Conservation (phyloP, 1,140 invertebrate species). For the Copidosoma floridanum region DNA sequence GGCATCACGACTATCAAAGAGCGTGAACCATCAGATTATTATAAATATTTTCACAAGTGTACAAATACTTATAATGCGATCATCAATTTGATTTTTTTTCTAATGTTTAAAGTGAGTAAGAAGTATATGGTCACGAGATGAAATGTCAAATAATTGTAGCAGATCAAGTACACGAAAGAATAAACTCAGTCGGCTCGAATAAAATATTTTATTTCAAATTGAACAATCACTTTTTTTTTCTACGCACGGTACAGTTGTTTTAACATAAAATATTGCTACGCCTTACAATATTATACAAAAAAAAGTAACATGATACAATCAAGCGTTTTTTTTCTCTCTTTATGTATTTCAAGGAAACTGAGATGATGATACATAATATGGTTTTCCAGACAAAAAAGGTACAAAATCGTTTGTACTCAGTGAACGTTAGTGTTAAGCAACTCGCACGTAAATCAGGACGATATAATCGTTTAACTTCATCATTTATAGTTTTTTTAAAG, state of each 20-base stretch:
- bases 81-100: no score
- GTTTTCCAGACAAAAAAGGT: no score
- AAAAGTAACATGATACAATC: slow-evolving; percentile 24
- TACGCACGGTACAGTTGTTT: slow-evolving; percentile 22
- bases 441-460: slow-evolving; percentile 13
- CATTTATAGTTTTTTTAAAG: slow-evolving; percentile 1
- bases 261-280: slow-evolving; percentile 21
- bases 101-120: no score
- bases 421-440: background rate
- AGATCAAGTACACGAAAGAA: no score
- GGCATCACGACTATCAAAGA: no score
- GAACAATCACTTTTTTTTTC: slow-evolving; percentile 22
- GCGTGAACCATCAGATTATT: no score
- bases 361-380: no score
- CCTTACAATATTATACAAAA: slow-evolving; percentile 28
- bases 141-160: no score
- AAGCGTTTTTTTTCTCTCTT: slow-evolving; percentile 17
- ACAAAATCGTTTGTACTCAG: background rate
- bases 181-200: background rate
- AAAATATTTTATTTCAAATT: slow-evolving; percentile 29
- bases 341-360: no score
- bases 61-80: no score
- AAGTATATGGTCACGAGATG: no score
- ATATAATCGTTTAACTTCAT: slow-evolving; percentile 11
- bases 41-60: no score